Percentiles rank a stretch among this genome's conserved stretches.
Evolutionary conservation across 2,113 vertebrate genomes (phyloP).

Genomic region (Triplophysa dalaica): DNA sequence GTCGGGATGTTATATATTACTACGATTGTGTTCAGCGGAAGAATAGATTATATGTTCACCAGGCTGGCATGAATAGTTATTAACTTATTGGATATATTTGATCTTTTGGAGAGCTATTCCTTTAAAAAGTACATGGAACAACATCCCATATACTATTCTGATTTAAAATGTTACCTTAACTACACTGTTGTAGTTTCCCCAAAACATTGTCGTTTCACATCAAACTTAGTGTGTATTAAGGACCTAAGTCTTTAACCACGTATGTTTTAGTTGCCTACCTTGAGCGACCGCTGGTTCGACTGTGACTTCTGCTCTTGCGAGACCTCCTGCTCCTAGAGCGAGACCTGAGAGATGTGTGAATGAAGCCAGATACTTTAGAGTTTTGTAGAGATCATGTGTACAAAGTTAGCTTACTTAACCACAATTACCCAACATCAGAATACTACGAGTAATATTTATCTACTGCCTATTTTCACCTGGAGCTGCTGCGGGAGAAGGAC

Average conservation of each 20-base stretch:
- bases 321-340: conserved; percentile 91
- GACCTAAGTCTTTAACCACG: not conserved
- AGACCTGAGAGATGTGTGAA: conserved; percentile 73
- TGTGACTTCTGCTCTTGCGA: conserved; percentile 90
- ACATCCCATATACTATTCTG: not conserved
- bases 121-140: no score
- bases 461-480: conserved; percentile 73
- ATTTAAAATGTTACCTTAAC: no score
- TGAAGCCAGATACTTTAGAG: not conserved
- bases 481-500: conserved; percentile 91
- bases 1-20: no score
- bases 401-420: not conserved
- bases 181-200: no score
- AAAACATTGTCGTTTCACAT: not conserved
- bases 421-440: not conserved
- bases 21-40: no score
- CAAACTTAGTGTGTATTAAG: not conserved
- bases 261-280: conserved; percentile 70
- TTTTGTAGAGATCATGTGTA: not conserved
- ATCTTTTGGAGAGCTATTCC: no score
- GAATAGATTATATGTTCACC: not conserved
- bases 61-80: not conserved
- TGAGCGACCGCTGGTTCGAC: conserved; percentile 86
- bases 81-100: not conserved
- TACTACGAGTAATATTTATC: not conserved